Evolutionary conservation across 2,113 vertebrate genomes (phyloP), one percentile per base, ranked within the genome.

Genomic region (Cynoglossus semilaevis): DNA sequence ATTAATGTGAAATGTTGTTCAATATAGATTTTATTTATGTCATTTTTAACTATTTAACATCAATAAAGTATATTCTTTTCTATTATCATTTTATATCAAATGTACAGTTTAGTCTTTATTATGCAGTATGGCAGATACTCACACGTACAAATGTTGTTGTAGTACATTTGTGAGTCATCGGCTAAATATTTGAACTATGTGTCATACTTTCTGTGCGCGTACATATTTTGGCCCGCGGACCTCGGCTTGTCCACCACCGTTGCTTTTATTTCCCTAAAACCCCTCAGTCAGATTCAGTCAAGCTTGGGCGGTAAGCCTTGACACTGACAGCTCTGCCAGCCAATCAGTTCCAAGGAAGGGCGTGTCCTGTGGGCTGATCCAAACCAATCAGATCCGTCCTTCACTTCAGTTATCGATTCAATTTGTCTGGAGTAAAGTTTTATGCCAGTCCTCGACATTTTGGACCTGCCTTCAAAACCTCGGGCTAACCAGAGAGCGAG

Each of bases 341-440:
- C 88, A 91, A 82, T 90, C 74, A 3, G 51, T 55, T 12, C 3
- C 9, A 0, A 36, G 49, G 36, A 47, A 57, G 6, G 88, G 86
- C 75, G 85, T 81, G 53, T 0, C 45, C 16, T 51, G 37, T 11
- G 4, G 2, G 8, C 35, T 34, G 1, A 1, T 8, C 44, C 8
- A 63, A 63, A 64, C 91, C 90, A 92, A 89, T 91, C 73, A 82
- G 18, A 63, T 6, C 1, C 14, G 10, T 8, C 22, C 9, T 35
- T 12, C 15, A 18, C 34, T 2, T 67, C 62, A 47, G 66, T 66
- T 62, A 73, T 77, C 67, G 79, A 80, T 76, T 81, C 71, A 63
- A 77, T 84, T 83, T 68, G 77, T 79, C 83, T 78, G 75, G 70
- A 58, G 76, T 76, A 83, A 89, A 90, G 85, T 88, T 89, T 89